A percentile compares a stretch with the other conserved stretches of the same genome.
Conservation (phyloP, 2,113 vertebrate species). For the Meleagris gallopavo region DNA sequence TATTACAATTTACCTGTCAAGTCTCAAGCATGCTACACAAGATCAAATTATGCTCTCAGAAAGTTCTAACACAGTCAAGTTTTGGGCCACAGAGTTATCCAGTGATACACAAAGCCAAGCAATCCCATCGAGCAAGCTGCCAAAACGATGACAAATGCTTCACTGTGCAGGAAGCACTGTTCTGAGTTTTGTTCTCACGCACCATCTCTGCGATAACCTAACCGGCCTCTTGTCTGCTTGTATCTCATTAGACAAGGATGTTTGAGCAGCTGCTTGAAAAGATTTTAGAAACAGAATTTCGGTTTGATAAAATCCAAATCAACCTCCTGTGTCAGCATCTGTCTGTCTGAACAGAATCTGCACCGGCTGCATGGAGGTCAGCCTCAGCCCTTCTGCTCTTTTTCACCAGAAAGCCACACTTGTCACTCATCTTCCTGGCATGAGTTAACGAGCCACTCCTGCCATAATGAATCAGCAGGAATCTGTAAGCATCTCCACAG, state of each 20-base stretch:
- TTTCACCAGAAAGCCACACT: conserved; percentile 8
- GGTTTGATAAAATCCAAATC: conserved; percentile 29
- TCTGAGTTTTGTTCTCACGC: not conserved
- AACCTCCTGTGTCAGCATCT: not conserved
- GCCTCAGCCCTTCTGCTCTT: conserved; percentile 24
- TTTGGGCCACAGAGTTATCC: not conserved
- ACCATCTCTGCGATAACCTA: not conserved
- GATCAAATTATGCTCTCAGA: not conserved
- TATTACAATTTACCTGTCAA: not conserved
- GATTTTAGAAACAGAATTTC: not conserved
- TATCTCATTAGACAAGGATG: conserved; percentile 34
- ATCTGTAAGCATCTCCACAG: conserved; percentile 50
- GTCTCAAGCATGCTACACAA: not conserved
- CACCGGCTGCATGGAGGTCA: not conserved
- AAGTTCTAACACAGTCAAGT: not conserved
- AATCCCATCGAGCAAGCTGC: not conserved
- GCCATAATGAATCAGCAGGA: conserved; percentile 72
- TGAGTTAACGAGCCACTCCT: conserved; percentile 63
- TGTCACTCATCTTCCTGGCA: conserved; percentile 33
- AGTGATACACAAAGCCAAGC: fast-evolving
- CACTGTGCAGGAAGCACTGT: not conserved
- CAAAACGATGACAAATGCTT: not conserved
- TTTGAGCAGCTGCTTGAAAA: conserved; percentile 37
- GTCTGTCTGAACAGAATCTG: not conserved
- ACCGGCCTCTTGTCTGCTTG: not conserved